Base-by-base conservation (phyloP, 2,113 vertebrate species). In the Xenopus laevis region DNA sequence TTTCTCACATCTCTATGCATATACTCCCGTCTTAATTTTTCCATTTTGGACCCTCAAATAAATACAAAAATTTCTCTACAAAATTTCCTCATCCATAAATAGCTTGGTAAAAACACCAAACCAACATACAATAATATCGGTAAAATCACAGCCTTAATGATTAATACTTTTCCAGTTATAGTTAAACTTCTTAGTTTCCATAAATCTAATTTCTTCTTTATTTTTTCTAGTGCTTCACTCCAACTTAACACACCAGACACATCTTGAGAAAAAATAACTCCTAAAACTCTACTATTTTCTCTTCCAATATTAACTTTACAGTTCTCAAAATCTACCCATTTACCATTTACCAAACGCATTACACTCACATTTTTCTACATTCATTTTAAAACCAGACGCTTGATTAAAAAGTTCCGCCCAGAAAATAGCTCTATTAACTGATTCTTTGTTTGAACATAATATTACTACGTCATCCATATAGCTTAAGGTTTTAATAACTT, bases 1-100 rank as follows among this genome's bases (percentile, higher is more conserved):
- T n/a, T 17, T 17, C 2, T 17, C 17, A 9, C 17, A 3, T 15
- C 7, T n/a, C 45, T 65, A 15, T n/a, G 45, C 33, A 65, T 44
- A 8, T 17, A 6, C 7, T 3, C 13, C 18, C 63, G 3, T 17
- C 8, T 44, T n/a, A 65, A 17, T 45, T 44, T 65, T 17, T 65
- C 63, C 63, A 65, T 65, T 17, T 65, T 65, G 18, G 63, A 65
- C 0, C n/a, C n/a, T 33, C 63, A n/a, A n/a, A n/a, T n/a, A n/a
- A n/a, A 65, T 11, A n/a, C 2, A 44, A 65, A 65, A 0, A 45
- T 17, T 10, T 16, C 17, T 44, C n/a, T 45, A n/a, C 8, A 16
- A 1, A 9, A 15, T 46, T 11, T 46, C 0, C 10, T 12, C 15
- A 65, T 12, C 18, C 18, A 40, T 12, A 65, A 18, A 7, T 46